Evolutionary conservation across 2,797 vertebrate genomes (phyloP), one percentile per base, ranked within the genome.

Genomic region (Jordanella pulchra): DNA sequence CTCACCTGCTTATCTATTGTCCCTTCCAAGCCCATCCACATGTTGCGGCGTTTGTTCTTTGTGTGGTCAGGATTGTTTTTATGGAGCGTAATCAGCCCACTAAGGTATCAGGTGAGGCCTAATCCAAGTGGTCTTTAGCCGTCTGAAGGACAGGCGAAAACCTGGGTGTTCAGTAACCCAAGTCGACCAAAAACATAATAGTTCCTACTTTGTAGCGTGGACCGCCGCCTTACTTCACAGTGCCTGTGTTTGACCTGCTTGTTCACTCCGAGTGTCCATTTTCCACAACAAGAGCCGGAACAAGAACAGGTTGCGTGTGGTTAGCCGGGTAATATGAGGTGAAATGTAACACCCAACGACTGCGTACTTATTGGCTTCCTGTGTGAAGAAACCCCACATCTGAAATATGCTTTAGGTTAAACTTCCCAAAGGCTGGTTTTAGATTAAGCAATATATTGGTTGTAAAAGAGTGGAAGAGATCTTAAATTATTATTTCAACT

Each of bases 51-150:
- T 64, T 3, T 42, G 53, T 45, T 65, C 61, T 68, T 66, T 21
- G 27, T 80, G 69, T 75, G 73, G 73, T 60, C 73, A 75, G 54
- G 71, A 60, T 27, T 83, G 84, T 88, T 91, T 89, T 86, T 81
- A 87, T 64, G 84, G 81, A 83, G 84, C 78, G 56, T 88, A 91
- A 91, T 92, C 89, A 91, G 89, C 87, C 86, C 84, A 88, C 88
- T 91, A 83, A 83, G 15, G 79, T 83, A 84, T 90, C 82, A 84
- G 81, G 80, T 87, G 84, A 78, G 75, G 81, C 51, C 76, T 89
- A 86, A 91, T 90, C 90, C 87, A 69, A 76, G 66, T 73, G 73
- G 84, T 82, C 84, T 82, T 81, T 69, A 67, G 81, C 84, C 76
- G 73, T 92, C 69, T 27, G 75, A 77, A 27, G 72, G 84, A 93